Percentiles rank a stretch among this genome's conserved stretches.
Conservation (phyloP, 1,140 invertebrate species). For the Dolichoris vasculosae region DNA sequence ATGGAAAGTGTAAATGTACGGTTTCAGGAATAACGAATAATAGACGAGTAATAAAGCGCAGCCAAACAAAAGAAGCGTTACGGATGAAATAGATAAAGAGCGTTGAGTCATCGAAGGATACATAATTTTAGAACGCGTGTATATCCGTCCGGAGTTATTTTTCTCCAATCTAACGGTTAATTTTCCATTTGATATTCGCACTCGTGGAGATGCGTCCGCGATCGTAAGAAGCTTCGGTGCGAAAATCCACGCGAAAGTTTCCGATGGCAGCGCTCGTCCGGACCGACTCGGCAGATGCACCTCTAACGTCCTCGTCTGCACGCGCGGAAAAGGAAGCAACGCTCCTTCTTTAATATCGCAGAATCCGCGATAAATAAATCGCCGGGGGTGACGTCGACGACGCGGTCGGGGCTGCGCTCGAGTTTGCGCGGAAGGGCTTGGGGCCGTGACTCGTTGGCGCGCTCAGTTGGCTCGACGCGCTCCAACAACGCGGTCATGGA, state of each 20-base stretch:
- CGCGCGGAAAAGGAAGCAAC: background rate
- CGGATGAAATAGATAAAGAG: background rate
- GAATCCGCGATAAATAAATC: background rate
- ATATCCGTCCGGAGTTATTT: background rate
- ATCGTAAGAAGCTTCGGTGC: too few relatives aligned
- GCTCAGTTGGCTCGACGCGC: background rate
- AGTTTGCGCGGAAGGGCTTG: conserved; percentile 14
- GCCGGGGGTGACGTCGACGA: too few relatives aligned
- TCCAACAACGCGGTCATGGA: conserved; percentile 58
- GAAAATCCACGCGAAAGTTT: background rate
- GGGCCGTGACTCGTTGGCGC: background rate
- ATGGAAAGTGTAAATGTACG: background rate
- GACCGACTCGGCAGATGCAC: background rate
- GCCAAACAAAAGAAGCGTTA: background rate
- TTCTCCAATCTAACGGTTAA: too few relatives aligned
- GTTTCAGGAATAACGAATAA: background rate
- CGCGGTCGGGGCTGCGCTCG: background rate
- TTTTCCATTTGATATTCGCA: too few relatives aligned
- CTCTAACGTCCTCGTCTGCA: background rate
- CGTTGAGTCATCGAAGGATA: background rate
- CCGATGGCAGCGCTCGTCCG: background rate
- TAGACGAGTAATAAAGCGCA: background rate
- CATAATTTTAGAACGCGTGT: background rate
- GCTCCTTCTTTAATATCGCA: background rate
- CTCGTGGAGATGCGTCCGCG: too few relatives aligned